phyloP scores from a whole-genome alignment of 2,797 vertebrate genomes.

The Micrastur ruficollis region DNA sequence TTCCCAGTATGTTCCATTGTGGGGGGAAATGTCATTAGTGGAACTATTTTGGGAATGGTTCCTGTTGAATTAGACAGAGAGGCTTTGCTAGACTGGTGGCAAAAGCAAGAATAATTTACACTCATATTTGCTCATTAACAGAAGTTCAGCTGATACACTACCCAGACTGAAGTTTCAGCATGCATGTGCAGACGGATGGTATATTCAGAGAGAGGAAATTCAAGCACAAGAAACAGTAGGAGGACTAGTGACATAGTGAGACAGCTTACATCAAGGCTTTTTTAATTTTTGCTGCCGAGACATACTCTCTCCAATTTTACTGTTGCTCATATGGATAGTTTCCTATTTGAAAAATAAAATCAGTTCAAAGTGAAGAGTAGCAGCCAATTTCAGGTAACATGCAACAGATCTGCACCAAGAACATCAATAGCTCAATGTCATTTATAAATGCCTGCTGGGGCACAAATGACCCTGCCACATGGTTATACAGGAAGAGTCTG shows the following conservation, averaged over 20 bases:
- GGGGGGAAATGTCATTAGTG: background rate
- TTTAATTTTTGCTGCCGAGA: background rate
- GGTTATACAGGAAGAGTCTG: background rate
- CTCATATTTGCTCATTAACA: background rate
- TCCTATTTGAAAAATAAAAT: background rate
- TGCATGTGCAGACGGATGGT: background rate
- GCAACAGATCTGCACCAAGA: background rate
- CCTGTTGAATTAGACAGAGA: background rate
- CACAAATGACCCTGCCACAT: background rate
- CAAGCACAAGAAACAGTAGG: background rate
- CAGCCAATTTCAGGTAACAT: background rate
- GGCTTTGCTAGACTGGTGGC: background rate
- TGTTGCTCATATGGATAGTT: background rate
- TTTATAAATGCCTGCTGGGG: background rate
- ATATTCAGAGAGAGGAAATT: background rate
- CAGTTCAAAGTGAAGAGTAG: background rate
- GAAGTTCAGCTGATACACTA: background rate
- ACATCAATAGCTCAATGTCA: background rate
- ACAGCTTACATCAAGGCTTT: background rate
- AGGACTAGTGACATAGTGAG: background rate
- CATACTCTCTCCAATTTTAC: background rate
- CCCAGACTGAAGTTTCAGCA: background rate
- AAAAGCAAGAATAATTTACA: background rate
- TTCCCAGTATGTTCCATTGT: background rate
- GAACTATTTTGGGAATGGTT: background rate